phyloP scores from a whole-genome alignment of 23 tunicate genomes.

The Halocynthia roretzi region DNA sequence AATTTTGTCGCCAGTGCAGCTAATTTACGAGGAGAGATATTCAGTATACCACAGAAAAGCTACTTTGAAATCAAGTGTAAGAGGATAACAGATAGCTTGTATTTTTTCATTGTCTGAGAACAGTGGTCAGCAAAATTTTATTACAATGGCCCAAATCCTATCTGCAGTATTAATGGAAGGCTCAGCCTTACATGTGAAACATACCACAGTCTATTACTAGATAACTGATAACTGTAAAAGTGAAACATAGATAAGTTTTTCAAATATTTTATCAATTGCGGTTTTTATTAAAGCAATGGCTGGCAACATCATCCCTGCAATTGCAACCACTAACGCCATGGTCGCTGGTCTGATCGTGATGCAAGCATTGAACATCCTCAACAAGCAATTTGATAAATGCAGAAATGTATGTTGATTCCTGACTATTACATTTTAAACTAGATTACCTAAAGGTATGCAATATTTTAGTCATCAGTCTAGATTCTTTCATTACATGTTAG shows the following conservation, averaged over 20 bases:
- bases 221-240: too few relatives aligned
- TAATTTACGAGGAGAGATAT: slow-evolving; percentile 79
- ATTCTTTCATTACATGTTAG: too few relatives aligned
- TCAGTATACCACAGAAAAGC: slow-evolving; percentile 64
- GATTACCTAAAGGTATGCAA: not conserved
- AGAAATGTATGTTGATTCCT: slow-evolving; percentile 19
- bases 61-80: slow-evolving; percentile 49
- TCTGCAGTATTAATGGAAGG: too few relatives aligned
- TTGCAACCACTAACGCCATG: slow-evolving; percentile 93
- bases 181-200: too few relatives aligned
- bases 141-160: too few relatives aligned
- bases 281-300: slow-evolving; percentile 57
- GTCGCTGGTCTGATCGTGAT: slow-evolving; percentile 85
- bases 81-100: too few relatives aligned
- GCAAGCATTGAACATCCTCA: slow-evolving; percentile 64
- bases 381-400: slow-evolving; percentile 39
- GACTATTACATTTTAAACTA: not conserved
- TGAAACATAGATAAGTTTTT: too few relatives aligned
- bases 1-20: slow-evolving; percentile 78
- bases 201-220: too few relatives aligned
- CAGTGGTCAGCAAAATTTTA: too few relatives aligned
- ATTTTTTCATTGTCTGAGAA: too few relatives aligned
- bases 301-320: slow-evolving; percentile 97
- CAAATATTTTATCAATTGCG: too few relatives aligned
- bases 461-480: too few relatives aligned